A percentile compares a stretch with the other conserved stretches of the same genome.
These are phyloP conservation scores for Botrylloides violaceus DNA, from an alignment of 23 tunicate species.

Conservation along the genomic window DNA sequence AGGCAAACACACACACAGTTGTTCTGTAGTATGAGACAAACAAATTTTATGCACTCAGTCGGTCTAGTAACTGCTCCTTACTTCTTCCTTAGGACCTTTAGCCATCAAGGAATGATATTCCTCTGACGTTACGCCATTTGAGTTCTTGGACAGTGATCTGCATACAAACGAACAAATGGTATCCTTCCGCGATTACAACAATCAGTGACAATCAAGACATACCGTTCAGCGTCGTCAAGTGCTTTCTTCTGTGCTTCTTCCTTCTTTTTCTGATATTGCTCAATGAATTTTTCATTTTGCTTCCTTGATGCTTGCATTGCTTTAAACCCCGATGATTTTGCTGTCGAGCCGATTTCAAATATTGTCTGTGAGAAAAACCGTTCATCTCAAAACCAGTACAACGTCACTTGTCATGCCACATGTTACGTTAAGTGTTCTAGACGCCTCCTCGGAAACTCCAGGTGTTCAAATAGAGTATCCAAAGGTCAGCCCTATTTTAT, in stretches of 20 bases:
- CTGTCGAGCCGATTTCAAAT: conserved; percentile 81
- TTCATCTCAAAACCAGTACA: neutral
- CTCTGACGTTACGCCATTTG: conserved; percentile 7
- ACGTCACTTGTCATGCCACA: neutral
- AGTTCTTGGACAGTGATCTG: neutral
- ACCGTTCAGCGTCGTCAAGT: neutral
- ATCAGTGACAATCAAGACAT: neutral
- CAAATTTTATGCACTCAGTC: too few relatives aligned
- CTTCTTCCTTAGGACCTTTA: neutral
- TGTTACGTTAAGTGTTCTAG: too few relatives aligned
- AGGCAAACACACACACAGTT: too few relatives aligned
- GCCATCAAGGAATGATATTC: conserved; percentile 14
- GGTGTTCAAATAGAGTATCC: too few relatives aligned
- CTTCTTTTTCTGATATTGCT: conserved; percentile 40
- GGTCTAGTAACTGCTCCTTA: neutral
- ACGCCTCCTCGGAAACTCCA: too few relatives aligned
- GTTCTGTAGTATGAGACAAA: too few relatives aligned
- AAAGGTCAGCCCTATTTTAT: too few relatives aligned
- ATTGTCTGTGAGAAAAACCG: conserved; percentile 47
- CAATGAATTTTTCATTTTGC: conserved; percentile 54
- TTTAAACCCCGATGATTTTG: conserved; percentile 38
- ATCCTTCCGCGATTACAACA: neutral
- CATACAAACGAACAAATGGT: neutral
- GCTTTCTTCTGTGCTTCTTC: neutral
- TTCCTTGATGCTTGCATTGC: conserved; percentile 55